Evolutionary conservation across 2,888 invertebrate genomes (phyloP), one percentile per base, ranked within the genome.

Genomic region (Philonicus albiceps): DNA sequence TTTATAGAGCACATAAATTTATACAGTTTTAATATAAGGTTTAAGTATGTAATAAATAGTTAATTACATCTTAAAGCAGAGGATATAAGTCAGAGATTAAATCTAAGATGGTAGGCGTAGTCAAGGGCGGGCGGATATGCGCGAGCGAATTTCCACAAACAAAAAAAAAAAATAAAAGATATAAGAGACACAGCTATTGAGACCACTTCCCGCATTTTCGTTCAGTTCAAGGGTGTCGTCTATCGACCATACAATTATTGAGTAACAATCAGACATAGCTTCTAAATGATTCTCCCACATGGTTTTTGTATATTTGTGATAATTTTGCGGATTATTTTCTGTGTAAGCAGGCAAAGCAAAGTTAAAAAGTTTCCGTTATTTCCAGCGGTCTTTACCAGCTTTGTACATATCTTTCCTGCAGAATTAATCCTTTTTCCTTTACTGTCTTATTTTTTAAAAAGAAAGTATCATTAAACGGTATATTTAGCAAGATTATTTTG

Each of bases 1-100:
- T 89, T 89, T 89, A 89, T 89, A 89, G 88, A 89, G 88, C 88
- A 89, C 88, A 89, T 88, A 88, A 88, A 88, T 89, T 89, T 89
- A 89, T 89, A 89, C 88, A 89, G 88, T 86, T 86, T 86, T 86
- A 86, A 86, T 64, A 75, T 86, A 86, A 86, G 64, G 76, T 86
- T 85, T 75, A 76, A 86, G 75, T 86, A 86, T 86, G 86, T 86
- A 86, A 86, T 86, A 64, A 86, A 78, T 86, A 78, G 86, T 86
- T 78, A 86, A 86, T 78, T 78, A 78, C 78, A 86, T 78, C 78
- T 83, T 64, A 83, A 83, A 83, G 37, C 83, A 83, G 83, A 83
- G 83, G 22, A 83, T 83, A 64, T 83, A 83, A 83, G 83, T 72
- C 83, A 83, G 49, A 31, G 31, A 53, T 37, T 37, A 83, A 83